These are phyloP conservation scores for Dromiciops gliroides DNA, from an alignment of 2,113 vertebrate genomes.

Conservation along the genomic window DNA sequence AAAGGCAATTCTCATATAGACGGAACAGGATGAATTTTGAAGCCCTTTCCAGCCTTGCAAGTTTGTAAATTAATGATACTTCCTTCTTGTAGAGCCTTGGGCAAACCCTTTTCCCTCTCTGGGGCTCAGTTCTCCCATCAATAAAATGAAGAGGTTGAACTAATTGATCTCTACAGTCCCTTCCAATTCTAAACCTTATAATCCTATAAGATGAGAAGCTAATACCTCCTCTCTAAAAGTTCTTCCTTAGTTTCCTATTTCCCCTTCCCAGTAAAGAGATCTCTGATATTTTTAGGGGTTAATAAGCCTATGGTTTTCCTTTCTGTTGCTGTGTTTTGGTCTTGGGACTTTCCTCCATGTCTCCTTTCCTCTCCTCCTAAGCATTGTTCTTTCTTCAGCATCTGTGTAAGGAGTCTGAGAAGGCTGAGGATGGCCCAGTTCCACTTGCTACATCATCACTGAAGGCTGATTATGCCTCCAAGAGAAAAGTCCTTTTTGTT, in stretches of 20 bases:
- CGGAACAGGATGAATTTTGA: background rate
- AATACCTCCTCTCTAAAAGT: background rate
- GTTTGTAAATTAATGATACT: background rate
- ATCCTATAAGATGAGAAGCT: background rate
- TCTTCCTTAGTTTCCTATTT: background rate
- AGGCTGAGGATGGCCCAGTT: background rate
- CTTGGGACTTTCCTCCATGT: constrained; percentile 2
- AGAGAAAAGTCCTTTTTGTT: constrained; percentile 49
- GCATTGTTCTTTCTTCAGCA: background rate
- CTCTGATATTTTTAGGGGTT: background rate
- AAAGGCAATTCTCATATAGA: background rate
- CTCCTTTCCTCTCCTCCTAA: background rate
- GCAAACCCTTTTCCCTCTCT: background rate
- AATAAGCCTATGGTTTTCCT: constrained; percentile 23
- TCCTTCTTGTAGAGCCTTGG: background rate
- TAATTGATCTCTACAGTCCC: background rate
- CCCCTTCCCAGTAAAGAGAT: background rate
- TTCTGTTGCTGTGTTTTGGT: constrained; percentile 18
- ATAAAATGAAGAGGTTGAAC: background rate
- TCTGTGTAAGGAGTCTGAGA: background rate
- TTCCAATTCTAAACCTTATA: background rate
- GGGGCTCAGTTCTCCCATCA: background rate
- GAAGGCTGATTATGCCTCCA: fast-evolving
- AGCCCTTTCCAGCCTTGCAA: background rate
- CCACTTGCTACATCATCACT: background rate